Conservation (phyloP, 2,797 vertebrate species). For the Coracias cyanogaster region DNA sequence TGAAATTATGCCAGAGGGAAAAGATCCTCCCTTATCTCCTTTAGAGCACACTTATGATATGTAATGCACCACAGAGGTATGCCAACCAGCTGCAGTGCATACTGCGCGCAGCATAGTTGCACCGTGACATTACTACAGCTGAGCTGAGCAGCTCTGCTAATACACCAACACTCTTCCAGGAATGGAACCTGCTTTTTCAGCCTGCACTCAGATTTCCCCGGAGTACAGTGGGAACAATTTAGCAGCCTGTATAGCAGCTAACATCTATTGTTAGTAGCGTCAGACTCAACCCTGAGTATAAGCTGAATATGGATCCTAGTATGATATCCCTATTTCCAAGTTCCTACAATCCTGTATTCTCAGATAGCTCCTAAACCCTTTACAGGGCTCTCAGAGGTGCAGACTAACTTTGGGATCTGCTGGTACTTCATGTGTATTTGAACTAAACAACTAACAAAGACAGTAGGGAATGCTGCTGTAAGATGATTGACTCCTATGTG, state of each 20-base stretch:
- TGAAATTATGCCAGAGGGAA: not conserved
- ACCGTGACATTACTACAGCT: not conserved
- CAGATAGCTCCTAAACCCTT: not conserved
- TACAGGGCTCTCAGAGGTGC: not conserved
- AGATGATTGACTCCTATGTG: not conserved
- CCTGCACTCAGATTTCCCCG: not conserved
- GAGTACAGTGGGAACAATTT: not conserved
- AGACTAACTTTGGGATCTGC: not conserved
- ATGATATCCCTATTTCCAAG: not conserved
- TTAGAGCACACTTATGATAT: not conserved
- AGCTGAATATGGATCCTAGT: not conserved
- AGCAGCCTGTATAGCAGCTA: not conserved
- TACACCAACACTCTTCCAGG: not conserved
- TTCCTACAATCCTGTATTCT: not conserved
- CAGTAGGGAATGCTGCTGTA: not conserved
- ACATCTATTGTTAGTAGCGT: not conserved
- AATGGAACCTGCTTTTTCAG: constrained; percentile 1
- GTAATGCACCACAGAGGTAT: not conserved
- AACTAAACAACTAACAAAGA: not conserved
- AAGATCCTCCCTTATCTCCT: not conserved
- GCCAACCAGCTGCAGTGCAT: not conserved
- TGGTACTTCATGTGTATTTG: not conserved
- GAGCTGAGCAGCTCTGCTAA: not conserved
- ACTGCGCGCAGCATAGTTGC: not conserved
- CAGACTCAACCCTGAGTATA: not conserved